Evolutionary conservation across 2,113 vertebrate species (phyloP), one percentile per base, ranked within the genome.

Genomic region (Istiophorus platypterus): DNA sequence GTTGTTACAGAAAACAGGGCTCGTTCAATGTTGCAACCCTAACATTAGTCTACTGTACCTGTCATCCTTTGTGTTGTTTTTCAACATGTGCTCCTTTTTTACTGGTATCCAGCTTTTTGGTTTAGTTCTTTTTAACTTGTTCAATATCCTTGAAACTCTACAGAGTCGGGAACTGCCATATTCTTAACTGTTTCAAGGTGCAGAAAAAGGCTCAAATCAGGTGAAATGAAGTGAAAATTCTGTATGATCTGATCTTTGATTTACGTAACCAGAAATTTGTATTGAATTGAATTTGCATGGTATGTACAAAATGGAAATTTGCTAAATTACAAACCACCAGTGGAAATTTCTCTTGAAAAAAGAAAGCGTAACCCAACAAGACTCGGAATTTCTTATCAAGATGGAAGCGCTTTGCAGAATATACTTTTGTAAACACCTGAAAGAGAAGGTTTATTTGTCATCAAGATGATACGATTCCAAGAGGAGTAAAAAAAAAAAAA

Each of bases 401-500:
- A 59, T 31, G 34, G 6, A 45, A 34, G 37, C 22, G 45, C 64
- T 56, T 10, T 34, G 3, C 6, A 24, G 3, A 34, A 59, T 27
- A 61, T 5, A 63, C 11, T 18, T 66, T 26, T 47, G 39, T 13
- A 27, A 49, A 68, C 34, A 71, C 64, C 34, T 57, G 57, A 39
- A 59, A 54, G 67, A 29, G 27, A 58, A 37, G 17, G 39, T 79
- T 75, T 76, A 70, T 80, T 80, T 85, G 37, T 77, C 31, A 69
- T 81, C 22, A 66, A 70, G 51, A 62, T 63, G 18, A 49, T 61
- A 13, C 54, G 34, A 75, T 82, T 73, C 5, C 31, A 13, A 78
- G 34, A 42, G 3, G 20, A 39, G 27, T 26, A 31, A 66, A 59
- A 69, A 34, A 29, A 31, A 66, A 59, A 69, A 49, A 41, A 70